Evolutionary conservation across 2,113 vertebrate genomes (phyloP).

Genomic region (Lathamus discolor): DNA sequence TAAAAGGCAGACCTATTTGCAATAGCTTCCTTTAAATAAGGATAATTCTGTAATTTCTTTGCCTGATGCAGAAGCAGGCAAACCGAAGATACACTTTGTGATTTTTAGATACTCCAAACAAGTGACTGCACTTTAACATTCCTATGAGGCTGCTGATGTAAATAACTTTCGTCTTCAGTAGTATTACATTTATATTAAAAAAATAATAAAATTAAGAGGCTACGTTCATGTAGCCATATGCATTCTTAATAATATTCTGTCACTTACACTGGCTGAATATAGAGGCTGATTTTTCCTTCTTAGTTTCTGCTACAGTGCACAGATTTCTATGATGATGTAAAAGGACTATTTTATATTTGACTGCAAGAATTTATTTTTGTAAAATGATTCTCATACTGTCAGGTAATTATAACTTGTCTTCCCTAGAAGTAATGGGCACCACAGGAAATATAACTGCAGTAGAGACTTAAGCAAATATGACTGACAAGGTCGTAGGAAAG

Average conservation of each 20-base stretch:
- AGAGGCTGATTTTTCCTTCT: not conserved
- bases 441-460: constrained; percentile 58
- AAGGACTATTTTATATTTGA: constrained; percentile 19
- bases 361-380: not conserved
- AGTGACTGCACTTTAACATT: not conserved
- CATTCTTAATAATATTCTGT: not conserved
- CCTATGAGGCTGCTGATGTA: not conserved
- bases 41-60: not conserved
- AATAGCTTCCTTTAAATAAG: not conserved
- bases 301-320: not conserved
- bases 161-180: not conserved
- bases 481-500: constrained; percentile 70
- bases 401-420: constrained; percentile 65
- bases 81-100: not conserved
- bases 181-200: not conserved
- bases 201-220: not conserved
- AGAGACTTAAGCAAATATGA: constrained; percentile 64
- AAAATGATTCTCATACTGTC: not conserved
- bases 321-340: constrained; percentile 1
- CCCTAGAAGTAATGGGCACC: constrained; percentile 44
- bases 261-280: not conserved
- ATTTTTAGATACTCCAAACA: not conserved
- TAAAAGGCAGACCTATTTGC: not conserved
- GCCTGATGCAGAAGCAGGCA: not conserved
- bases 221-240: not conserved